Evolutionary conservation across 2,113 vertebrate species (phyloP), one percentile per base, ranked within the genome.

Genomic region (Neodontobutis hainanensis): DNA sequence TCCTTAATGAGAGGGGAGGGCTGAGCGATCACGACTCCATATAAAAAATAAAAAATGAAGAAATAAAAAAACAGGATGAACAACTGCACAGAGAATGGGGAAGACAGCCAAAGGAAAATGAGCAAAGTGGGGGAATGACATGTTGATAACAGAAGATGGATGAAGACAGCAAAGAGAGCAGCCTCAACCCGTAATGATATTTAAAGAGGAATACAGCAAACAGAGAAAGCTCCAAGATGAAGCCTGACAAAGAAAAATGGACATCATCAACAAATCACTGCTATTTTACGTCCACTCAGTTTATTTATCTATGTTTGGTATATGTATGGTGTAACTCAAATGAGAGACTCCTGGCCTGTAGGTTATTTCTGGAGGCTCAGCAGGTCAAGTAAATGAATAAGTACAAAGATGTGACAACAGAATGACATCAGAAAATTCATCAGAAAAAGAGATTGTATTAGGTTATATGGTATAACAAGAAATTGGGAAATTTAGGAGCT

Each of bases 1-100:
- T 74, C 68, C 70, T 50, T 84, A 87, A 89, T 84, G 79, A 88
- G 82, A 16, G 46, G 53, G 70, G 69, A 49, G 77, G 66, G 69
- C 48, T 43, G 66, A 65, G 81, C 35, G 11, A 64, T 83, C 73
- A 71, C 47, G 19, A 77, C 47, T 76, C 12, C 3, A 5, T 34
- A 15, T n/a, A n/a, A 36, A 36, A 55, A 55, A 5, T 5, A 10
- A 6, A 53, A 35, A 34, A 48, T 1, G 8, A 16, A 16, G 8
- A 55, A 8, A 36, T 50, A 52, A 27, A 15, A 38, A 11, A 34
- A 11, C 8, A 11, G 65, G 62, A 72, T 73, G 75, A 46, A 77
- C 59, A 56, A 16, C 61, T 56, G 60, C 67, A 70, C 72, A 76
- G 65, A 77, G 69, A 64, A 67, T 47, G 52, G 60, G 51, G 38